Conservation (phyloP, 2,797 vertebrate genomes). For the Limnodromus scolopaceus region DNA sequence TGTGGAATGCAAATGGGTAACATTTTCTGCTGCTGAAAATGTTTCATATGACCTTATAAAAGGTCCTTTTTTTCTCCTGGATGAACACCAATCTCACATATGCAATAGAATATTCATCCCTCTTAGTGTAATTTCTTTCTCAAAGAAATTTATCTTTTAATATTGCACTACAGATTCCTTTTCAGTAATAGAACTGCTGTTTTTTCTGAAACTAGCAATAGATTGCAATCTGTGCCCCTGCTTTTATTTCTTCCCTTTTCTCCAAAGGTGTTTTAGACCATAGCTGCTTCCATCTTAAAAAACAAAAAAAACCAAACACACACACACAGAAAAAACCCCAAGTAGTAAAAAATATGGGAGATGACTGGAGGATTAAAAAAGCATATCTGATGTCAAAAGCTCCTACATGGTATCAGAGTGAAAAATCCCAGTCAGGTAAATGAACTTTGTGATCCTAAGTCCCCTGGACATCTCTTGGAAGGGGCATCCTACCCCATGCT, state of each 20-base stretch:
- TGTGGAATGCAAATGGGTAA: conserved; percentile 19
- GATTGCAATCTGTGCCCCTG: not conserved
- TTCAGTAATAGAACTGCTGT: conserved; percentile 3
- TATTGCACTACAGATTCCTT: conserved; percentile 24
- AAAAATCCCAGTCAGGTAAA: not conserved
- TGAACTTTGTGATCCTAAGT: not conserved
- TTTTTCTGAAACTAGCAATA: not conserved
- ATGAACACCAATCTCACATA: conserved; percentile 38
- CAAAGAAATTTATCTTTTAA: conserved; percentile 42
- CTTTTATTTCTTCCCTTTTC: not conserved
- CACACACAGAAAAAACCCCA: not conserved
- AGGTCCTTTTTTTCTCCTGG: conserved; percentile 40
- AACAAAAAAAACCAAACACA: not conserved
- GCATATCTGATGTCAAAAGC: not conserved
- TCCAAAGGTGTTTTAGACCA: not conserved
- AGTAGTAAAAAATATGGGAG: not conserved
- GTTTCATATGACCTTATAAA: conserved; percentile 49
- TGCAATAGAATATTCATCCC: conserved; percentile 10
- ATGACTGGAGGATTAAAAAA: not conserved
- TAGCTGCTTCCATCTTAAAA: not conserved
- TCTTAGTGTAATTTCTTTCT: conserved; percentile 43
- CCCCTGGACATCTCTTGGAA: not conserved
- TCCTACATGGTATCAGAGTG: not conserved
- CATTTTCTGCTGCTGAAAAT: conserved; percentile 24
- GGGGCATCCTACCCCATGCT: not conserved